Percentiles rank a stretch among this genome's conserved stretches.
These are phyloP conservation scores for Phoeniculus purpureus DNA, from an alignment of 2,797 vertebrate genomes.

Conservation along the genomic window DNA sequence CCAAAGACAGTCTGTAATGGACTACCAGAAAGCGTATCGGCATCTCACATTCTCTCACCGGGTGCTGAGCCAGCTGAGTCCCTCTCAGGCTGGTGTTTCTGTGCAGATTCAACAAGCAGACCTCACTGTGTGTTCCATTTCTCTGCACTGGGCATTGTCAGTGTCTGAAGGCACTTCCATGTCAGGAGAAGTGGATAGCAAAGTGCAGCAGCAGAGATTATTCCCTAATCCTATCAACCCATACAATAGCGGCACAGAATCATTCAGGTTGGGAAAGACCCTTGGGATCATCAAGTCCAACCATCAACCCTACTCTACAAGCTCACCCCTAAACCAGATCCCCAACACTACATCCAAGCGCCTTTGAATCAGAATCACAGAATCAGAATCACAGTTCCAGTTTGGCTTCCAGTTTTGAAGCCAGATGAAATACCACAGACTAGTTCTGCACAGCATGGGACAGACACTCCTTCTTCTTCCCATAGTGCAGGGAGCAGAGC, in stretches of 20 bases:
- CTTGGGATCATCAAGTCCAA: too few species aligned
- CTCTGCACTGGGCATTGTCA: not conserved
- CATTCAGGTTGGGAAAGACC: too few species aligned
- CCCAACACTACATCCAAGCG: too few species aligned
- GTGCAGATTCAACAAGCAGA: not conserved
- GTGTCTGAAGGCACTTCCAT: not conserved
- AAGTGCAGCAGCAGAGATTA: not conserved
- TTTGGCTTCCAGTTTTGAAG: not conserved
- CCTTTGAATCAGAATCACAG: too few species aligned
- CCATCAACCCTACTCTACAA: too few species aligned
- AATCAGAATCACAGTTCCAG: too few species aligned
- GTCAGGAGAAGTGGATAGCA: not conserved
- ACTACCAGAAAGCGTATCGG: not conserved
- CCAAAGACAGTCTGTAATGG: not conserved
- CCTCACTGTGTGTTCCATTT: conserved; percentile 5
- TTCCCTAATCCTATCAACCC: not conserved
- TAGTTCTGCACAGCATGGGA: not conserved
- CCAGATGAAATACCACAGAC: not conserved
- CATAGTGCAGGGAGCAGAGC: not conserved
- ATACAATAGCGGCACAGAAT: too few species aligned
- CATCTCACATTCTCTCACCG: not conserved
- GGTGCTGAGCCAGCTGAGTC: not conserved
- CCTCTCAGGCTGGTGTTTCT: not conserved
- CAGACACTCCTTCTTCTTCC: not conserved
- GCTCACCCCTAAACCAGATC: too few species aligned